phyloP scores from a whole-genome alignment of 2,113 vertebrate species.

The Cephalopholis sonnerati region DNA sequence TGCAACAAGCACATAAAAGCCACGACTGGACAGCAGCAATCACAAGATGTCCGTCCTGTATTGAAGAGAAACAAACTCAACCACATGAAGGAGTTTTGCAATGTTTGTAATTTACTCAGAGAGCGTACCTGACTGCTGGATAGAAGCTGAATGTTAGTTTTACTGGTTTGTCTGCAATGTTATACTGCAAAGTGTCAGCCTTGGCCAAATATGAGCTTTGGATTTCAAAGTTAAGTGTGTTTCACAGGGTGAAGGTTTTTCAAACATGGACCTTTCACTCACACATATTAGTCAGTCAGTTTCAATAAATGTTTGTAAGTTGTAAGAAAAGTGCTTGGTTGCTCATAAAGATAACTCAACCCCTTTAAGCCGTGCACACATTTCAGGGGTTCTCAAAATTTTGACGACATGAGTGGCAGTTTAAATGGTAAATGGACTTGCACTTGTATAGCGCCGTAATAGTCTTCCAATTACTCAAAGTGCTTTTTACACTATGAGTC shows the following conservation, averaged over 20 bases:
- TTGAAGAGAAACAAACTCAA: neutral
- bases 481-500: too few relatives aligned
- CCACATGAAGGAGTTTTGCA: constrained; percentile 4
- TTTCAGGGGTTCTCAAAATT: too few relatives aligned
- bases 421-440: too few relatives aligned
- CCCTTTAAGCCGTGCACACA: too few relatives aligned
- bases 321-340: neutral
- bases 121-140: neutral
- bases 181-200: neutral
- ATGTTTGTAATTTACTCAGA: neutral
- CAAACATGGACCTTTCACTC: too few relatives aligned
- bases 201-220: neutral
- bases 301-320: neutral
- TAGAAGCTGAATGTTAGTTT: neutral
- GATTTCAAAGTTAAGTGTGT: neutral
- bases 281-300: neutral
- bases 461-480: too few relatives aligned
- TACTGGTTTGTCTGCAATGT: constrained; percentile 3
- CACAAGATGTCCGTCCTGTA: neutral
- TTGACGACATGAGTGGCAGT: too few relatives aligned
- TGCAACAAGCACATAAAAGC: constrained; percentile 18
- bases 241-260: too few relatives aligned
- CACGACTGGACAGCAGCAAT: neutral
- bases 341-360: neutral
- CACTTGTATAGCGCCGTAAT: too few relatives aligned